These are phyloP conservation scores for Dorcus parallelipipedus DNA, from an alignment of 2,888 invertebrate genomes.

Conservation along the genomic window DNA sequence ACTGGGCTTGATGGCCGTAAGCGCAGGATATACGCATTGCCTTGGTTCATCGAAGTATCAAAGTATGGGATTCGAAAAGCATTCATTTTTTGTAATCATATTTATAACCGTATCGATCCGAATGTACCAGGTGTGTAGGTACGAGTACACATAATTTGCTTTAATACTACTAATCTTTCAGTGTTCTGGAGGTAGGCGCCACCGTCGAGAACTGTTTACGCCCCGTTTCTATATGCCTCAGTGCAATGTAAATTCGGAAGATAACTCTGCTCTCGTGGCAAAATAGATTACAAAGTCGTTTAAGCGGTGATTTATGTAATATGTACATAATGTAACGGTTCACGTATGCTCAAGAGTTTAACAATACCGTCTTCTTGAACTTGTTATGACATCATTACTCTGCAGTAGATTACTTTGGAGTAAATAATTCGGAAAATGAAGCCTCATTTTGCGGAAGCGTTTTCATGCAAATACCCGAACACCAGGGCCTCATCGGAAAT, in stretches of 20 bases:
- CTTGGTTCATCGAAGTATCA: too few relatives aligned
- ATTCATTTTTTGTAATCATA: too few relatives aligned
- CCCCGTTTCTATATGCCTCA: background rate
- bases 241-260: conserved; percentile 3
- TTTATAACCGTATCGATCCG: too few relatives aligned
- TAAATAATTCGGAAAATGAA: background rate
- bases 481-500: background rate
- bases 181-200: background rate
- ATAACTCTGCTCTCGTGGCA: conserved; percentile 12
- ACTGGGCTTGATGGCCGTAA: background rate
- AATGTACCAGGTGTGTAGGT: background rate
- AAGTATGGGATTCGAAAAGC: too few relatives aligned
- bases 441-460: background rate
- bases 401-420: background rate
- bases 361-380: conserved; percentile 18
- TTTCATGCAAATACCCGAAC: background rate
- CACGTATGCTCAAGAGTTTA: conserved; percentile 17
- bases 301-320: conserved; percentile 32
- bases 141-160: conserved; percentile 1
- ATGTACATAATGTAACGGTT: conserved; percentile 29
- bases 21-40: background rate
- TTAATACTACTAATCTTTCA: conserved; percentile 1
- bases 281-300: conserved; percentile 32
- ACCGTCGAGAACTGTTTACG: background rate
- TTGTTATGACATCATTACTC: background rate